Base-by-base conservation (phyloP, 37 sponge, comb jelly and placozoan species). In the Halichondria panicea region DNA sequence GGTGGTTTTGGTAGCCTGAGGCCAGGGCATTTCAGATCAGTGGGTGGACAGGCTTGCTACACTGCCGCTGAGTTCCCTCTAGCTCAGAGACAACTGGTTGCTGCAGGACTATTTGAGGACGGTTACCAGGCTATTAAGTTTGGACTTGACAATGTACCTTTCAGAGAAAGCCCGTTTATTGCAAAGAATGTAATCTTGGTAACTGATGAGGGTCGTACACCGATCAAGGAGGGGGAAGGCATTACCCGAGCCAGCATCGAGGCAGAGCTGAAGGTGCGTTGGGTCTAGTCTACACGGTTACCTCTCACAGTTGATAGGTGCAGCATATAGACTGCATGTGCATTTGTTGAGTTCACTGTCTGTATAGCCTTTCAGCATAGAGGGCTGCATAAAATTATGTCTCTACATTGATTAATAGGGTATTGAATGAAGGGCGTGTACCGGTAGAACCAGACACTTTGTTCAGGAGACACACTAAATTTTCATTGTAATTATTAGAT, bases 51-150 rank as follows among this genome's bases (percentile, higher is more conserved):
- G 70, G 43, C 45, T 4, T 79, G 80, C 22, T 69, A 42, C 60
- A 19, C 27, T 11, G 80, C 70, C 32, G 28, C 69, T 1, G 59
- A 68, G 21, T 79, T 79, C 27, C 80, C 70, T 0, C 62, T 43
- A 13, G 80, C 80, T 37, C 55, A 39, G 80, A 12, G 30, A 11
- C 78, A 77, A 39, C 57, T 77, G 1, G 3, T 43, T 8, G 19
- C 33, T 21, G 39, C 56, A 42, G 80, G 70, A 0, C 0, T 58
- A 1, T 11, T 30, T 43, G 84, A 67, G 50, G 84, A 84, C 46
- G 84, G 84, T 28, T 84, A 68, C 38, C 63, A 84, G 35, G 84
- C 84, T n/a, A 68, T 84, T 31, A n/a, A 84, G 46, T 84, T 84
- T 76, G 70, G 71, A 0, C 27, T 84, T 6, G 54, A 69, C 24